Conservation (phyloP, 2,113 vertebrate species). For the Cardinalis cardinalis region DNA sequence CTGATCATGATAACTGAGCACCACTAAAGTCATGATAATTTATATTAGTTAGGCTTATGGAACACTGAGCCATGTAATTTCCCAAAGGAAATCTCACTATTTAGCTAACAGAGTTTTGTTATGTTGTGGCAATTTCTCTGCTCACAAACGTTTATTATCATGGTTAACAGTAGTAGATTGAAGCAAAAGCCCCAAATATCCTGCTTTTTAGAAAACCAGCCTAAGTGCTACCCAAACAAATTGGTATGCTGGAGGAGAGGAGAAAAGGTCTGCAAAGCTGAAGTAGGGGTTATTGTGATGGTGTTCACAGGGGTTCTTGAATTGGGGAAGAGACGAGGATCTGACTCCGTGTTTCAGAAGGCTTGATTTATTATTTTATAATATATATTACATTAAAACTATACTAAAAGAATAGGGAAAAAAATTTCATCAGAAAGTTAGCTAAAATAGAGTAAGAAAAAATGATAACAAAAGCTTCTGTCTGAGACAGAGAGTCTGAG, state of each 20-base stretch:
- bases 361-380: too few relatives aligned
- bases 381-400: too few relatives aligned
- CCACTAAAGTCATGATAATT: background rate
- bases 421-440: too few relatives aligned
- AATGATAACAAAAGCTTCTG: too few relatives aligned
- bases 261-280: background rate
- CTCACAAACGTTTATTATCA: background rate
- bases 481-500: too few relatives aligned
- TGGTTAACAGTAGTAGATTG: background rate
- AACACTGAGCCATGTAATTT: background rate
- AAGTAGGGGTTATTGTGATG: background rate
- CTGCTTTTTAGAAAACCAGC: background rate
- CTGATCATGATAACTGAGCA: background rate
- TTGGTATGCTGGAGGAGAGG: fast-evolving
- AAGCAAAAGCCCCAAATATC: background rate
- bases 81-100: background rate
- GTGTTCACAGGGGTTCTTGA: too few relatives aligned
- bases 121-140: background rate
- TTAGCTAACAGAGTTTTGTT: background rate
- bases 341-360: too few relatives aligned
- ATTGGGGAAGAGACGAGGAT: too few relatives aligned
- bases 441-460: too few relatives aligned
- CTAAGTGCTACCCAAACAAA: background rate
- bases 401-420: too few relatives aligned
- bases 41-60: background rate